Base-by-base conservation (phyloP, 2,888 invertebrate genomes). In the Amphipoea oculea region DNA sequence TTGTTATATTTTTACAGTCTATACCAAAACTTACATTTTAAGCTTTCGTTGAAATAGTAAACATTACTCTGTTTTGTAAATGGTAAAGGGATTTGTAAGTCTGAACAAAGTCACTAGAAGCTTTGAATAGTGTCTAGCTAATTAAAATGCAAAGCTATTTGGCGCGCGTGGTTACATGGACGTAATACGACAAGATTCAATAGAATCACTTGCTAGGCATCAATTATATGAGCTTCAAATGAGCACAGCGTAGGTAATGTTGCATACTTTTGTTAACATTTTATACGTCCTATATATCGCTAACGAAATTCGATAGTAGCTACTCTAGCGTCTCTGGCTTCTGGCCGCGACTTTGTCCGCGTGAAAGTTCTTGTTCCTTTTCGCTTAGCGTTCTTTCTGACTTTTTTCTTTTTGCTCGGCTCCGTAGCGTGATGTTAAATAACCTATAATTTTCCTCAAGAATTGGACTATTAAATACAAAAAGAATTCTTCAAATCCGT, bases 1-100 rank as follows among this genome's bases (percentile, higher is more conserved):
- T 80, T 95, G 23, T 88, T 97, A 72, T 96, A 95, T 86, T 83
- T 96, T 20, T 96, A 96, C 83, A 93, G 94, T 78, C 84, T 95
- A 54, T 96, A 94, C 88, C 89, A 96, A 78, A 92, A 89, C 68
- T 45, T 95, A 48, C 85, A 92, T 48, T 90, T 90, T 73, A 92
- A 84, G 80, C 70, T 92, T 81, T 86, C 89, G 85, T 89, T 86
- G 63, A 79, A 78, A 78, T 79, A 81, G 20, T 20, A 36, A 62
- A 36, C 42, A 66, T 57, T 65, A 71, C 48, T 78, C 42, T 57
- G 67, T 73, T 63, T 71, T 70, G 51, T 73, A 54, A 78, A 62
- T 65, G 69, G 81, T 85, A 65, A 81, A 45, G 42, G 68, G 70
- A 69, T 82, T 73, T 79, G 73, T 66, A 84, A 84, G 76, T 84